A percentile compares a stretch with the other conserved stretches of the same genome.
phyloP scores from a whole-genome alignment of 2,888 invertebrate species.

The Gandaritis pyraliata region DNA sequence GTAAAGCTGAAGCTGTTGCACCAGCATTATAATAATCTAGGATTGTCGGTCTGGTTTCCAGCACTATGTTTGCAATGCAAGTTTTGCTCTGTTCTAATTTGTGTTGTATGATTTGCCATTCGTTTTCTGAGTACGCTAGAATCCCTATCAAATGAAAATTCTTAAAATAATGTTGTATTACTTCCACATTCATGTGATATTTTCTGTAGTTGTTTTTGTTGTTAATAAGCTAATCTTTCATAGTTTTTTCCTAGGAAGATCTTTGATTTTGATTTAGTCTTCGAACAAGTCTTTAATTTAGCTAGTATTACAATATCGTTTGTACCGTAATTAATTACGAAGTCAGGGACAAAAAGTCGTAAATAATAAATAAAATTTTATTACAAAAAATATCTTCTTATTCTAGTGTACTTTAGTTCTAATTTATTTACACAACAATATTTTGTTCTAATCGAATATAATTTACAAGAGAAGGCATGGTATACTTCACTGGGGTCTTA shows the following conservation, averaged over 20 bases:
- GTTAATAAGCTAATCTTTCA: constrained; percentile 38
- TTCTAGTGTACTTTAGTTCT: constrained; percentile 58
- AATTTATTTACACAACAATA: constrained; percentile 70
- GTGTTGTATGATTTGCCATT: constrained; percentile 13
- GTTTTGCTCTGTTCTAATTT: constrained; percentile 7
- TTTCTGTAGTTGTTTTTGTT: constrained; percentile 39
- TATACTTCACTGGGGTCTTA: constrained; percentile 31
- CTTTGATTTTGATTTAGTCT: constrained; percentile 45
- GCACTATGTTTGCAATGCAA: neutral
- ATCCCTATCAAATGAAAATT: constrained; percentile 7
- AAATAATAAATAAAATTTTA: constrained; percentile 79
- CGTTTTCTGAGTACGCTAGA: neutral
- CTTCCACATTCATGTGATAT: constrained; percentile 49
- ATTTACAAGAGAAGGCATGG: constrained; percentile 41
- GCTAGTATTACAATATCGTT: constrained; percentile 44
- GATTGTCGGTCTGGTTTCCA: constrained; percentile 6
- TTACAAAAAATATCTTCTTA: constrained; percentile 70
- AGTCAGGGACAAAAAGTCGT: constrained; percentile 45
- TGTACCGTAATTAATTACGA: constrained; percentile 29
- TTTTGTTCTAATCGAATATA: constrained; percentile 46
- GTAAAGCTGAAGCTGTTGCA: constrained; percentile 7
- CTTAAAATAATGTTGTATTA: constrained; percentile 11
- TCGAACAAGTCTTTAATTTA: constrained; percentile 44
- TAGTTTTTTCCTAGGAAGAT: constrained; percentile 41
- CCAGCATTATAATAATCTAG: neutral